Percentiles rank a stretch among this genome's conserved stretches.
Conservation (phyloP, 2,888 invertebrate species). For the Drosophila koepferae region DNA sequence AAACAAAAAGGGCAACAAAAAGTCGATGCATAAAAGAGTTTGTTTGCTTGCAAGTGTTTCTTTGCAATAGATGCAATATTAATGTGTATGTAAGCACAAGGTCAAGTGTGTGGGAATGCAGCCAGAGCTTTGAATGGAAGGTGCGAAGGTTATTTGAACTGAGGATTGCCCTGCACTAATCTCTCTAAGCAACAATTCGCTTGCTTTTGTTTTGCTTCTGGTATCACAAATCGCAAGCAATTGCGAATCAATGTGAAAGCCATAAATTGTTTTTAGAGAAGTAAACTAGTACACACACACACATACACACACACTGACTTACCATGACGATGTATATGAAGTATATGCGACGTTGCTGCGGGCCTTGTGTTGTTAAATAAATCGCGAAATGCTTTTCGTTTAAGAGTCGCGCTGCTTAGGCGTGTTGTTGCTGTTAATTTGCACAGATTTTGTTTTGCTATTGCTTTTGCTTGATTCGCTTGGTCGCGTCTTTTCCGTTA, state of each 20-base stretch:
- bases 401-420: constrained; percentile 26
- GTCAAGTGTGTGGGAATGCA: constrained; percentile 56
- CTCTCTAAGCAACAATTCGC: constrained; percentile 16
- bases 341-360: constrained; percentile 53
- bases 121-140: constrained; percentile 7
- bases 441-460: constrained; percentile 23
- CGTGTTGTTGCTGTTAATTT: constrained; percentile 36
- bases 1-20: neutral
- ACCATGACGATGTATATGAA: constrained; percentile 73
- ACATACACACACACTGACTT: constrained; percentile 49
- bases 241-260: constrained; percentile 49
- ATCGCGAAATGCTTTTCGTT: constrained; percentile 53
- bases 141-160: constrained; percentile 36
- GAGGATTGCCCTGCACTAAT: constrained; percentile 35
- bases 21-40: neutral
- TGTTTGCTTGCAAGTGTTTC: neutral
- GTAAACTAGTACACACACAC: constrained; percentile 35
- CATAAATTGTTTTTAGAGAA: constrained; percentile 53
- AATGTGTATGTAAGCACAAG: constrained; percentile 42
- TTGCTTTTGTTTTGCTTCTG: neutral
- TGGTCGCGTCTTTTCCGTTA: constrained; percentile 26
- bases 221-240: neutral
- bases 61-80: constrained; percentile 5
- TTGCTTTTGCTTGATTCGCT: constrained; percentile 3
- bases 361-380: constrained; percentile 52